These are phyloP conservation scores for Cyanoliseus patagonus DNA, from an alignment of 2,113 vertebrate genomes.

Conservation along the genomic window DNA sequence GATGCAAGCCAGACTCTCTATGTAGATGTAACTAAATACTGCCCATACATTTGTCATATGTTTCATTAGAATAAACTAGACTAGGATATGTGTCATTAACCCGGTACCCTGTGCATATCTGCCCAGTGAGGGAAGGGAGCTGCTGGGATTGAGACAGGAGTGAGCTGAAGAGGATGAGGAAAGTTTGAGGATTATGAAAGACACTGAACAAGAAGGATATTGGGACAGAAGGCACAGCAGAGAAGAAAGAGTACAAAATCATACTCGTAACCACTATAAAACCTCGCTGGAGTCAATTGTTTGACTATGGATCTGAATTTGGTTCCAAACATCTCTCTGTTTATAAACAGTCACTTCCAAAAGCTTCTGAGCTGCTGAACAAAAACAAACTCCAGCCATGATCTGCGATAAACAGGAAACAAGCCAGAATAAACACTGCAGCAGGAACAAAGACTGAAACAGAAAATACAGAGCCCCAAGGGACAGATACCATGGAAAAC, in stretches of 20 bases:
- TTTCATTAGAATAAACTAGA: not conserved
- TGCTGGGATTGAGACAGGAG: not conserved
- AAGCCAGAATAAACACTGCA: not conserved
- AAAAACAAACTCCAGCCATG: conserved; percentile 25
- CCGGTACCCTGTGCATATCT: not conserved
- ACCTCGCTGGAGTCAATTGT: not conserved
- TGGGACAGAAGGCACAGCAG: not conserved
- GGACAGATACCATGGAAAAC: not conserved
- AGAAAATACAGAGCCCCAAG: not conserved
- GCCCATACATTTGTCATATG: not conserved
- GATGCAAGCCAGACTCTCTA: not conserved
- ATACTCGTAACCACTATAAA: not conserved
- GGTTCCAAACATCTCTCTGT: not conserved
- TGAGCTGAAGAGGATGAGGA: not conserved
- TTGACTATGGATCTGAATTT: not conserved
- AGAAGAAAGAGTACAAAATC: not conserved
- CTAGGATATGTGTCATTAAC: not conserved
- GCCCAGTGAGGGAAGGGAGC: not conserved
- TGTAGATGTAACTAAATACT: not conserved
- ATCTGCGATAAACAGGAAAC: not conserved
- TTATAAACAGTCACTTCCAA: conserved; percentile 33
- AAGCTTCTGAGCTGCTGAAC: conserved; percentile 21
- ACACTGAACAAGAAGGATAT: not conserved
- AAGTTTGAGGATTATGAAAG: not conserved
- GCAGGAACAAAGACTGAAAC: not conserved